Conservation (phyloP, 1,140 invertebrate species). For the Drosophila pallidifrons region DNA sequence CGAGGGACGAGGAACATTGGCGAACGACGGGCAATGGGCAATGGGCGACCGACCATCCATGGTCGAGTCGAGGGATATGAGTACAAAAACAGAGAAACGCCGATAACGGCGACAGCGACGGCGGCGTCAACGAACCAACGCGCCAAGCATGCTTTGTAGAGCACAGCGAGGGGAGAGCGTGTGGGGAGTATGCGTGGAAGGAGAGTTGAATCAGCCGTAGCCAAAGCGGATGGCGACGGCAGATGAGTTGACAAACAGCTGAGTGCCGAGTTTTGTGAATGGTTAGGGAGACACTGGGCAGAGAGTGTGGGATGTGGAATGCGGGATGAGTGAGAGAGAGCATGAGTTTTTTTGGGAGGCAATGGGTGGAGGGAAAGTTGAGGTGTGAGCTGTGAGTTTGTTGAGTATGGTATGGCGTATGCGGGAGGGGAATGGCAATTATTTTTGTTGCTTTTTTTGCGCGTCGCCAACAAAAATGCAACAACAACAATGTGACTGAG, state of each 20-base stretch:
- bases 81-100: slow-evolving; percentile 84
- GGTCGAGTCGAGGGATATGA: slow-evolving; percentile 74
- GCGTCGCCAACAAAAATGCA: slow-evolving; percentile 58
- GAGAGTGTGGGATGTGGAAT: not conserved
- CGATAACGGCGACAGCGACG: slow-evolving; percentile 66
- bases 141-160: slow-evolving; percentile 22
- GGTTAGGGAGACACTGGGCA: slow-evolving; percentile 55
- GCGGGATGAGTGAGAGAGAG: not conserved
- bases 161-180: not conserved
- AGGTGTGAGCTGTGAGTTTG: slow-evolving; percentile 31
- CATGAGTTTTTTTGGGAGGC: too few species aligned
- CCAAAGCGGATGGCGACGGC: slow-evolving; percentile 71
- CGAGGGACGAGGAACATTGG: not conserved
- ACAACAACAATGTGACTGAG: slow-evolving; percentile 31
- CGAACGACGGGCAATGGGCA: slow-evolving; percentile 11
- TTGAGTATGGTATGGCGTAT: slow-evolving; percentile 14
- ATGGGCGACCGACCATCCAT: slow-evolving; percentile 20
- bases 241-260: slow-evolving; percentile 84
- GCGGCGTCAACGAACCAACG: slow-evolving; percentile 77
- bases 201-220: slow-evolving; percentile 56
- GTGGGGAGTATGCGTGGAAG: slow-evolving; percentile 13
- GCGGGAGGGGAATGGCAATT: slow-evolving; percentile 58
- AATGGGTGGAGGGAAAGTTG: slow-evolving; percentile 7
- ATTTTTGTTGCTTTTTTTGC: slow-evolving; percentile 79
- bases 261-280: slow-evolving; percentile 81